Percentiles rank a stretch among this genome's conserved stretches.
Evolutionary conservation across 2,888 invertebrate species (phyloP).

Genomic region (Tenthredo scrophulariae): DNA sequence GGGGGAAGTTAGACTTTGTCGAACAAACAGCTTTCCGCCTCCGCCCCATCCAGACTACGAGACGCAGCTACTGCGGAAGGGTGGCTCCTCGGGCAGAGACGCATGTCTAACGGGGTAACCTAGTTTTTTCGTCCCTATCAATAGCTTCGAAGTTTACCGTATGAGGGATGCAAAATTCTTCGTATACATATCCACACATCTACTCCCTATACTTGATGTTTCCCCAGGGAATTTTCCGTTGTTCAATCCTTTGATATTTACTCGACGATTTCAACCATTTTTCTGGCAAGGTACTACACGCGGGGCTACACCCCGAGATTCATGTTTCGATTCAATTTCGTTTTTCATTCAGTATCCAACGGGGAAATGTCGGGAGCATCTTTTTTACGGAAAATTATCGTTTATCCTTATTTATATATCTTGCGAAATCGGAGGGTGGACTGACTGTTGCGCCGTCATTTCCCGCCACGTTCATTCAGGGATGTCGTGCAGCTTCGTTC

Average conservation of each 20-base stretch:
- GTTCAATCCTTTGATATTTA: conserved; percentile 47
- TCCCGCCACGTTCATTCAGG: conserved; percentile 77
- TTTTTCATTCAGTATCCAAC: background rate
- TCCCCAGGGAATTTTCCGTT: conserved; percentile 39
- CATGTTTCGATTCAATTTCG: background rate
- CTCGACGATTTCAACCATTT: conserved; percentile 40
- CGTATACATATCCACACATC: background rate
- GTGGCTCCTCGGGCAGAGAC: conserved; percentile 49
- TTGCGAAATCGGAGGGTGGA: background rate
- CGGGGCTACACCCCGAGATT: background rate
- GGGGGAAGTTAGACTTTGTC: conserved; percentile 65
- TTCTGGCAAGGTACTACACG: background rate
- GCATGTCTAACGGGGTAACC: conserved; percentile 47
- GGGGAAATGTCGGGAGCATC: background rate
- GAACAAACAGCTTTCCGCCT: conserved; percentile 63
- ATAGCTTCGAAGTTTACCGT: conserved; percentile 27
- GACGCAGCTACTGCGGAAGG: conserved; percentile 55
- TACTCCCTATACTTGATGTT: conserved; percentile 34
- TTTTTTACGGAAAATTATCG: conserved; percentile 1
- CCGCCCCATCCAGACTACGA: conserved; percentile 54
- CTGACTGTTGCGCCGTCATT: conserved; percentile 61
- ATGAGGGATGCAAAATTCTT: conserved; percentile 45
- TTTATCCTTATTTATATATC: background rate
- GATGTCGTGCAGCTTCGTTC: conserved; percentile 64
- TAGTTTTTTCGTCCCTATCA: conserved; percentile 40